phyloP scores from a whole-genome alignment of 2,113 vertebrate species.

The Onychorhynchus coronatus region DNA sequence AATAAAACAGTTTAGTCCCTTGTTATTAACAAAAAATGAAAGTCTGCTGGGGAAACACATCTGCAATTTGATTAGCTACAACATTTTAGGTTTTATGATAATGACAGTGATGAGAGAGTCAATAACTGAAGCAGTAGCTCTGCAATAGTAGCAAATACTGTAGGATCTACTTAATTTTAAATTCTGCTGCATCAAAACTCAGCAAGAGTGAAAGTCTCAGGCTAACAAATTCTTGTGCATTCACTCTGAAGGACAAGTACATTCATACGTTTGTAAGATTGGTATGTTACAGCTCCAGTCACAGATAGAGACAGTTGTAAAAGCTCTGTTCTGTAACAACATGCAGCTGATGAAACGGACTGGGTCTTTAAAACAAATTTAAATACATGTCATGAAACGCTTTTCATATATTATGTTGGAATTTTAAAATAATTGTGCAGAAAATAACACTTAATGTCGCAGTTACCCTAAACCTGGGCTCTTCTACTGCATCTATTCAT shows the following conservation, averaged over 20 bases:
- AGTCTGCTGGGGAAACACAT: conserved; percentile 17
- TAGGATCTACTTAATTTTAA: conserved; percentile 37
- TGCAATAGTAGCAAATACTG: conserved; percentile 12
- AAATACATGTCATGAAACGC: not conserved
- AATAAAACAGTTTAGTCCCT: conserved; percentile 49
- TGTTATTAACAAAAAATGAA: conserved; percentile 31
- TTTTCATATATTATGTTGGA: not conserved
- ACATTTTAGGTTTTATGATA: conserved; percentile 37
- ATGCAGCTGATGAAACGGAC: not conserved
- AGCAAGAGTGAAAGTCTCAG: conserved; percentile 28
- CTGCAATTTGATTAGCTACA: conserved; percentile 11
- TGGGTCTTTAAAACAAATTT: not conserved
- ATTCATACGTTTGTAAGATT: conserved; percentile 48
- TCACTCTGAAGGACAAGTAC: conserved; percentile 70
- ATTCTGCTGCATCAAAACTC: not conserved
- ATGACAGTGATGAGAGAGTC: conserved; percentile 54
- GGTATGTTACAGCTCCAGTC: conserved; percentile 26
- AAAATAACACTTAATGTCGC: not conserved
- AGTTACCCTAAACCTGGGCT: not conserved
- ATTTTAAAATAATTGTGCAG: not conserved
- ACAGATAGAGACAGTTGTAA: conserved; percentile 2
- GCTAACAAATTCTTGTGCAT: conserved; percentile 49
- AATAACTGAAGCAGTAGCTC: conserved; percentile 16
- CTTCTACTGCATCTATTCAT: not conserved
- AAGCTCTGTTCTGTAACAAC: conserved; percentile 43